phyloP scores from a whole-genome alignment of 53 echinoderm and acorn worm species.

The Apostichopus leukothele region DNA sequence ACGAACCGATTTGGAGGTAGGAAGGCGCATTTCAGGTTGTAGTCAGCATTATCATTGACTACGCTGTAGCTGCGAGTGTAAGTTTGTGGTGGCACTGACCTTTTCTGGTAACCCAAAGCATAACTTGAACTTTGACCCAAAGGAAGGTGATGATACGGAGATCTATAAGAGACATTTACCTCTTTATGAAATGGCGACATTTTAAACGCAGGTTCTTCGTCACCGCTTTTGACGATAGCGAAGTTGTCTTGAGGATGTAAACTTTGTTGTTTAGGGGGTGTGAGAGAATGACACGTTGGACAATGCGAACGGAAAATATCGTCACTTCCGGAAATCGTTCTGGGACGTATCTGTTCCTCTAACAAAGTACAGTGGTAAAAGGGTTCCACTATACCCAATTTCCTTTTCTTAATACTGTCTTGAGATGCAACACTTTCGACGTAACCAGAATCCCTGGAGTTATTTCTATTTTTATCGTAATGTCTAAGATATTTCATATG shows the following conservation, averaged over 20 bases:
- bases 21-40: conserved; percentile 22
- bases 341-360: neutral
- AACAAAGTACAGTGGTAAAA: conserved; percentile 4
- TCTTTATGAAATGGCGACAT: neutral
- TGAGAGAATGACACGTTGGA: conserved; percentile 15
- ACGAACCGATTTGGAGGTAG: neutral
- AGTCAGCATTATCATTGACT: conserved; percentile 28
- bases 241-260: neutral
- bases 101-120: neutral
- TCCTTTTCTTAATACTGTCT: conserved; percentile 46
- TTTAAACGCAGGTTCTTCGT: neutral
- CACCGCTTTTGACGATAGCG: neutral
- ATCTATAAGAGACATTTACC: neutral
- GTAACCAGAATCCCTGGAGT: conserved; percentile 40
- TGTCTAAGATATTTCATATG: conserved; percentile 10
- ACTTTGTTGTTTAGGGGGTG: neutral
- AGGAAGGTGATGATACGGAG: neutral
- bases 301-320: neutral
- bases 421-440: conserved; percentile 35
- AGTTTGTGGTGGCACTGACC: neutral
- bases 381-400: conserved; percentile 42
- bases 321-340: neutral
- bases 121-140: conserved; percentile 32
- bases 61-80: conserved; percentile 26
- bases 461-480: conserved; percentile 21